Base-by-base conservation (phyloP, 2,888 invertebrate species). In the Drosophila picticornis region DNA sequence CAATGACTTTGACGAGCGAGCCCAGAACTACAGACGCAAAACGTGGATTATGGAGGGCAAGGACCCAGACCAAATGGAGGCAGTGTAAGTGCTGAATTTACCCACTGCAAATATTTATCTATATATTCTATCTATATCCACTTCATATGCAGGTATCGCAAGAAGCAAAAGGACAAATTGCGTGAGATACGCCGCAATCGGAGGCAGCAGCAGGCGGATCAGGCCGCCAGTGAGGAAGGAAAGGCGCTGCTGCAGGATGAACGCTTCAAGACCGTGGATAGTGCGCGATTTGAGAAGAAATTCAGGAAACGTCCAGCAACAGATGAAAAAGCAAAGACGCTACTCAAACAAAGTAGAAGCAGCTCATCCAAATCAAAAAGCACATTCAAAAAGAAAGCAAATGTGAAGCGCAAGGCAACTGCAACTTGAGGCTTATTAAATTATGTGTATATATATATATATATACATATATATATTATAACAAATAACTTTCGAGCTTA, bases 1-100 rank as follows among this genome's bases (percentile, higher is more conserved):
- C 92, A 96, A 96, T 67, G 97, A 98, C 93, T 99, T 99, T 91
- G 98, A 97, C 91, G 97, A 98, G 92, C 95, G 96, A 81, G 96
- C 96, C 90, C 95, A 96, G 88, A 97, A 97, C 83, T 98, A 99
- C 94, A 96, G 97, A 84, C 94, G 96, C 84, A 99, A 99, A 93
- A 95, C 97, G 67, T 95, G 98, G 94, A 96, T 98, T 78, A 94
- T 97, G 90, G 96, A 98, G 73, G 98, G 98, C 5, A 95, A 96
- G 72, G 96, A 97, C 94, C 97, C 97, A 0, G 96, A 97, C 61
- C 94, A 95, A 90, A 96, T 96, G 94, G 96, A 97, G 91, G 94
- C 94, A 29, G 93, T 95, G 95, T 95, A 84, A 93, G 87, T 69
- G 10, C 11, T 5, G 7, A 48, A 43, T 31, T 6, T 27, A 2